Conservation (phyloP, 1,140 invertebrate genomes). For the Sogatella furcifera region DNA sequence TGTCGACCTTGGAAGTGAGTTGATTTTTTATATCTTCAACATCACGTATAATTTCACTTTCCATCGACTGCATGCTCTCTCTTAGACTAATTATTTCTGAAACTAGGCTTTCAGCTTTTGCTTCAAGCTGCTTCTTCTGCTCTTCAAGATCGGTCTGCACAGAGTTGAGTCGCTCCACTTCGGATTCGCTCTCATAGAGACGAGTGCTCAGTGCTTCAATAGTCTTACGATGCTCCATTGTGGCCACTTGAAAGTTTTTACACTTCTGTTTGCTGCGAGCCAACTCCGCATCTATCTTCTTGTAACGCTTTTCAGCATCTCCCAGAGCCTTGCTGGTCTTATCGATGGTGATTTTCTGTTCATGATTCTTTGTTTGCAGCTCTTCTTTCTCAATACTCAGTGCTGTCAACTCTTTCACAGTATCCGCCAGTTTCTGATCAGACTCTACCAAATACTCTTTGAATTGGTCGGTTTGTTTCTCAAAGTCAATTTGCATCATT, state of each 20-base stretch:
- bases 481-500: not conserved
- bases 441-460: not conserved
- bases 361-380: not conserved
- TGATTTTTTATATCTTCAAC: constrained; percentile 11
- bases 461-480: not conserved
- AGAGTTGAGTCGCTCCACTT: not conserved
- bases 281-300: not conserved
- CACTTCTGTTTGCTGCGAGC: not conserved
- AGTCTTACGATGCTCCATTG: not conserved
- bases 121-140: not conserved
- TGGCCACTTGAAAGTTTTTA: not conserved
- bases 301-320: not conserved
- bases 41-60: constrained; percentile 7
- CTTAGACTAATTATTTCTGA: not conserved
- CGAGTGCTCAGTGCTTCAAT: not conserved
- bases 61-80: not conserved
- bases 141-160: not conserved
- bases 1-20: constrained; percentile 14
- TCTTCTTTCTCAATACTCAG: not conserved
- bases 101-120: not conserved
- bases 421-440: not conserved
- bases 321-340: not conserved
- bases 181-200: not conserved
- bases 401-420: not conserved
- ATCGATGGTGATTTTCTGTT: not conserved